phyloP scores from a whole-genome alignment of 1,140 invertebrate species.

The Leptinotarsa lineolata region DNA sequence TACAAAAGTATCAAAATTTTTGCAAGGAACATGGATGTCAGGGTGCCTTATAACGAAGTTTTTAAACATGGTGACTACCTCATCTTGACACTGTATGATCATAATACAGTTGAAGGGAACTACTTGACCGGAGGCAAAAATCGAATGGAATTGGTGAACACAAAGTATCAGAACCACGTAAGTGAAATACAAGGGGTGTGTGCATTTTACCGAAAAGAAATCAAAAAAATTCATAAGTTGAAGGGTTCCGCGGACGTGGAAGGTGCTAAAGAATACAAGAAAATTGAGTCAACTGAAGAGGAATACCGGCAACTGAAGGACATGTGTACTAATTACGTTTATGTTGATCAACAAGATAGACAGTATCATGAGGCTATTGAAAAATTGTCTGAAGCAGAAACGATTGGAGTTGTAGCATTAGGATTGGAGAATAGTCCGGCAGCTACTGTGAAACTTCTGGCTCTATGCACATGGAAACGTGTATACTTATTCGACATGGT shows the following conservation, averaged over 20 bases:
- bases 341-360: slow-evolving; percentile 33
- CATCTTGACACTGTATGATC: no score
- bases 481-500: slow-evolving; percentile 36
- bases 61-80: no score
- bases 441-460: slow-evolving; percentile 29
- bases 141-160: slow-evolving; percentile 28
- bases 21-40: no score
- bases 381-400: slow-evolving; percentile 32
- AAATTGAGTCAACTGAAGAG: slow-evolving; percentile 29
- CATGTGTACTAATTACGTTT: slow-evolving; percentile 31
- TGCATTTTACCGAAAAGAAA: no score
- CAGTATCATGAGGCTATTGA: slow-evolving; percentile 36
- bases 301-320: slow-evolving; percentile 37
- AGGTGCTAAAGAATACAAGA: background rate
- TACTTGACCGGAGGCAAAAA: slow-evolving; percentile 34
- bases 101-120: slow-evolving; percentile 32
- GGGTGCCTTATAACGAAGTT: no score
- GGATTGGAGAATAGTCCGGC: slow-evolving; percentile 30
- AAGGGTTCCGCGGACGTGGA: no score
- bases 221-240: no score
- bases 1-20: no score
- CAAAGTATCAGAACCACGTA: slow-evolving; percentile 34
- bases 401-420: slow-evolving; percentile 31
- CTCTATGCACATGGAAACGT: slow-evolving; percentile 32
- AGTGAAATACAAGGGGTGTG: slow-evolving; percentile 2